Evolutionary conservation across 2,888 invertebrate species (phyloP).

Genomic region (Brachyopa scutellaris): DNA sequence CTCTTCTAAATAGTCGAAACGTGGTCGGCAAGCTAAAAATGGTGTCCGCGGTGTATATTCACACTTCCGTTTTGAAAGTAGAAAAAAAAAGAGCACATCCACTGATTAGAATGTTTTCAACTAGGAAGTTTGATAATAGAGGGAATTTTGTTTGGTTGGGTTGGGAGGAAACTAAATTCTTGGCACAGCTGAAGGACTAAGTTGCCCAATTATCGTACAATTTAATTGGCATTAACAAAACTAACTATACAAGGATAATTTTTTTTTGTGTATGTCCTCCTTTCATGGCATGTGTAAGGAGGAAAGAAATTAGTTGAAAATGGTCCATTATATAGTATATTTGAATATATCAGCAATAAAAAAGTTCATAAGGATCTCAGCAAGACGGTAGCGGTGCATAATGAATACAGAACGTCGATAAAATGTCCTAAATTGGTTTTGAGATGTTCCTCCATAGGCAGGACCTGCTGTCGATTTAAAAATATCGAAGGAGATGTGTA

Average conservation of each 20-base stretch:
- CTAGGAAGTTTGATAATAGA: constrained; percentile 60
- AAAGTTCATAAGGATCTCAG: constrained; percentile 3
- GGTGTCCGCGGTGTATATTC: constrained; percentile 44
- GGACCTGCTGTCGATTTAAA: too few species aligned
- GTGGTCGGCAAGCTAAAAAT: constrained; percentile 68
- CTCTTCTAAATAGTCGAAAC: constrained; percentile 50
- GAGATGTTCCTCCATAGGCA: too few species aligned
- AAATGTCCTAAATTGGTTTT: too few species aligned
- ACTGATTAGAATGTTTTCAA: constrained; percentile 57
- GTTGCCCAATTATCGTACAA: constrained; percentile 70
- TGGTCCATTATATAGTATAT: neutral
- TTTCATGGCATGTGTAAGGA: neutral
- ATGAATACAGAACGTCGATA: too few species aligned
- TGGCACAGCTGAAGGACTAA: constrained; percentile 63
- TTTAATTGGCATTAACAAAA: constrained; percentile 44
- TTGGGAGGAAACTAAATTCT: constrained; percentile 22
- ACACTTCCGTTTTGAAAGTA: constrained; percentile 67
- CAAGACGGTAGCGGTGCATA: too few species aligned
- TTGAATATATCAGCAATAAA: constrained; percentile 17
- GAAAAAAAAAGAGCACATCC: too few species aligned
- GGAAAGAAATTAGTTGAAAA: constrained; percentile 7
- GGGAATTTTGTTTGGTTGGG: neutral
- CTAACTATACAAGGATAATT: too few species aligned
- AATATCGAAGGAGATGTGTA: too few species aligned
- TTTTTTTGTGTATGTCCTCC: neutral